Base-by-base conservation (phyloP, 2,113 vertebrate species). In the Ivindomyrus marchei region DNA sequence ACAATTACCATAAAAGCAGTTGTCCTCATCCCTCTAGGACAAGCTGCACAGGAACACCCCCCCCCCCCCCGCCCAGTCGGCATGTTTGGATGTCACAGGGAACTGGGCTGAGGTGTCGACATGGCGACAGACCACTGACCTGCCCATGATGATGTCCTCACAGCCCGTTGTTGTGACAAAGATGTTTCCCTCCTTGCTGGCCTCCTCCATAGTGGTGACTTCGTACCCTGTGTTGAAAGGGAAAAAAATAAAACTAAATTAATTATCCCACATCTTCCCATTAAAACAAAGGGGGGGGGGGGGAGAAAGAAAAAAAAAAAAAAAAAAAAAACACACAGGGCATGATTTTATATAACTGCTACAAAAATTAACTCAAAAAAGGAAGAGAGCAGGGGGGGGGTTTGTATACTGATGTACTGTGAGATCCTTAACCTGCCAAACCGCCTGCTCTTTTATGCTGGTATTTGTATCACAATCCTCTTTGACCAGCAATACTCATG, bases 141-240 rank as follows among this genome's bases (percentile, higher is more conserved):
- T 96, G 93, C 97, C 98, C 91, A 97, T 70, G 90, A 99, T 96
- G 92, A 99, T 98, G 91, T 99, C 98, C 46, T 97, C 94, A 90
- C 98, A 99, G 93, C 98, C 98, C 0, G 98, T 99, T 91, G 98
- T 99, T 86, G 98, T 99, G 91, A 99, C 98, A 91, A 99, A 99
- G 92, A 99, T 97, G 94, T 98, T 99, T 91, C 98, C 98, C 89
- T 99, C 98, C 93, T 97, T 97, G 90, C 97, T 97, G 36, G 98
- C 98, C 85, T 99, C 98, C 1, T 99, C 98, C 98, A 99, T 99
- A 88, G 97, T 99, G 86, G 98, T 99, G 49, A 99, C 98, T 93
- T 99, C 98, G 45, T 98, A 99, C 89, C 98, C 98, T 99, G 89
- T 27, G 36, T 31, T 21, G 42, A 87, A 45, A 89, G 31, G 21